Evolutionary conservation across 1,140 invertebrate species (phyloP).

Genomic region (Stegodyphus mimosarum): DNA sequence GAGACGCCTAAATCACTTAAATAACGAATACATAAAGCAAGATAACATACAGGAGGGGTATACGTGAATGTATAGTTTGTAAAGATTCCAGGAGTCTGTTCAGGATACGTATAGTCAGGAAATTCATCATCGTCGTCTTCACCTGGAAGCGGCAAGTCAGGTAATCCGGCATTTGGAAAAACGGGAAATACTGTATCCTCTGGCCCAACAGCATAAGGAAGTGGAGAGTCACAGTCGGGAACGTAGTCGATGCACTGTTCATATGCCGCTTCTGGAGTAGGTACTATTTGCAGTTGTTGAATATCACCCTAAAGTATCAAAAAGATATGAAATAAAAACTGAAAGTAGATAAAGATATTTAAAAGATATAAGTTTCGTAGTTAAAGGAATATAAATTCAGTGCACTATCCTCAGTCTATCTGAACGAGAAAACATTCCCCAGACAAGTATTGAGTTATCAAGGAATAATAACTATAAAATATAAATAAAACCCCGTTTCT

Average conservation of each 20-base stretch:
- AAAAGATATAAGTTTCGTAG: no score
- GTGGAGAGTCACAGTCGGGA: constrained; percentile 73
- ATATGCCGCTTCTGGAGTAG: constrained; percentile 81
- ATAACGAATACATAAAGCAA: no score
- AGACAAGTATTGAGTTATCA: no score
- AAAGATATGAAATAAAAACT: no score
- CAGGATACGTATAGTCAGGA: constrained; percentile 60
- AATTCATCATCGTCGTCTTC: constrained; percentile 62
- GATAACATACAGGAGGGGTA: constrained; percentile 5
- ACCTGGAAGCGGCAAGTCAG: constrained; percentile 18
- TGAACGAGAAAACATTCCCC: no score
- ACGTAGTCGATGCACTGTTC: constrained; percentile 78
- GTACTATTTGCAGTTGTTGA: constrained; percentile 78
- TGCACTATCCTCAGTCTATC: no score
- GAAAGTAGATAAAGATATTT: no score
- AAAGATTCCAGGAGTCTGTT: constrained; percentile 34
- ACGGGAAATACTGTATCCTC: constrained; percentile 56
- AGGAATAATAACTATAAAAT: no score
- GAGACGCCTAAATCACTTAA: no score
- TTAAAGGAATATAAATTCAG: no score
- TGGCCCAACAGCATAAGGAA: constrained; percentile 59
- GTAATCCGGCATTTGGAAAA: constrained; percentile 16
- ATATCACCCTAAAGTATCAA: constrained; percentile 76
- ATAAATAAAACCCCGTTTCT: no score
- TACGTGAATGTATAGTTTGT: constrained; percentile 12